Evolutionary conservation across 2,888 invertebrate species (phyloP).

Genomic region (Scaptomyza cyrtandrae): DNA sequence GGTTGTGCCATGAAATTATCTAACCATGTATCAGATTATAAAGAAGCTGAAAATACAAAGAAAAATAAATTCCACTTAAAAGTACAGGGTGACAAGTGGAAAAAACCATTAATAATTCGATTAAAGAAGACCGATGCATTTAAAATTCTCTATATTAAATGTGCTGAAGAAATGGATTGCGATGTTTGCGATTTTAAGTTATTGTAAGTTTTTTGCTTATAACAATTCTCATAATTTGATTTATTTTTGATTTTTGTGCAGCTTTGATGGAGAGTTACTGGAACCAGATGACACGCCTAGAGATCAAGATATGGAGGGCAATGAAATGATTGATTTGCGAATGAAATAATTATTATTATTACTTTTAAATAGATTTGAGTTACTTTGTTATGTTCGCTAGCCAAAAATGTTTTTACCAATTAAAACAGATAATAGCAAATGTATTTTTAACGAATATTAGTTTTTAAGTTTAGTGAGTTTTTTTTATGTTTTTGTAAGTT

Average conservation of each 20-base stretch:
- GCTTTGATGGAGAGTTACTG: constrained; percentile 82
- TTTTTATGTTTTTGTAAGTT: background rate
- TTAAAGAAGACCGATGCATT: constrained; percentile 74
- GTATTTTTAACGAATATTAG: background rate
- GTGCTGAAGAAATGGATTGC: constrained; percentile 79
- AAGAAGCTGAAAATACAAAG: constrained; percentile 38
- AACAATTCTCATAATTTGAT: background rate
- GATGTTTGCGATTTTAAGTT: constrained; percentile 49
- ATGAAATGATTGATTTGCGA: constrained; percentile 79
- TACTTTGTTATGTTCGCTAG: background rate
- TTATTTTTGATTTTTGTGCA: constrained; percentile 25
- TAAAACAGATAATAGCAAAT: no score
- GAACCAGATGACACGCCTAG: constrained; percentile 73
- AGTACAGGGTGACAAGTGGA: constrained; percentile 79
- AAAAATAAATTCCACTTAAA: constrained; percentile 74
- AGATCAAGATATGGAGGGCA: constrained; percentile 81
- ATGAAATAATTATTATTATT: constrained; percentile 15
- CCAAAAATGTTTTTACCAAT: background rate
- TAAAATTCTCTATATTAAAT: constrained; percentile 78
- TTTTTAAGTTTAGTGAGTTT: background rate
- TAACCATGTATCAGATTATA: background rate
- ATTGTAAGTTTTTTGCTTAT: constrained; percentile 41
- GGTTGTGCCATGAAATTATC: constrained; percentile 61
- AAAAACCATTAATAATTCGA: constrained; percentile 71
- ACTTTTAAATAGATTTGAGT: background rate